These are phyloP conservation scores for Malacoraja senta DNA, from an alignment of 2,797 vertebrate species.

Conservation along the genomic window DNA sequence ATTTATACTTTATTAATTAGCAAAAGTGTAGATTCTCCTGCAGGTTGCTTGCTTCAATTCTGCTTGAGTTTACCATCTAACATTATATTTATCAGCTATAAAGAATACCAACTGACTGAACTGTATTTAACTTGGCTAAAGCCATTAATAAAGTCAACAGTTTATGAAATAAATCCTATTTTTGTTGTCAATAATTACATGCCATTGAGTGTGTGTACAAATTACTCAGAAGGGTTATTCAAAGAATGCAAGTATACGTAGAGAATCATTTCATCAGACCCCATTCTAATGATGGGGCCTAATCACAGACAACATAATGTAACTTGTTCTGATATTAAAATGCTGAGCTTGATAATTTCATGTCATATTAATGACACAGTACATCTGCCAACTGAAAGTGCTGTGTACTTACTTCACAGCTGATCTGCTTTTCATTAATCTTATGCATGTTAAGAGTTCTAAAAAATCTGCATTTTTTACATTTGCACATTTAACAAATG, in stretches of 20 bases:
- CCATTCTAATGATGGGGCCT: too few species aligned
- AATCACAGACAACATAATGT: neutral
- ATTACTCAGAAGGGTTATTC: neutral
- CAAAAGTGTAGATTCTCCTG: neutral
- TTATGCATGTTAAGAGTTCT: neutral
- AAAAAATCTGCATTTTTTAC: too few species aligned
- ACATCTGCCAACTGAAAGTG: neutral
- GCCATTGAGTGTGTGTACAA: neutral
- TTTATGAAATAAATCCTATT: neutral
- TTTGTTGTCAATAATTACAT: neutral
- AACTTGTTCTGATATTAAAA: neutral
- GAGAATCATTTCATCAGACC: too few species aligned
- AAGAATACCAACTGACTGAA: neutral
- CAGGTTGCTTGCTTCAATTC: neutral
- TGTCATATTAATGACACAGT: neutral
- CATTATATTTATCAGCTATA: neutral
- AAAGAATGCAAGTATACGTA: neutral
- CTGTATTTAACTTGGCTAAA: conserved; percentile 13
- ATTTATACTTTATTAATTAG: neutral
- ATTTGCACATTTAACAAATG: too few species aligned
- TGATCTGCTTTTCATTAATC: neutral
- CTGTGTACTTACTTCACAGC: neutral
- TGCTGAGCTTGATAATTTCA: neutral
- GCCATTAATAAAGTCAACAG: neutral
- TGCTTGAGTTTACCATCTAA: neutral